Percentiles rank a stretch among this genome's conserved stretches.
phyloP scores from a whole-genome alignment of 2,113 vertebrate genomes.

The Maccullochella peelii region DNA sequence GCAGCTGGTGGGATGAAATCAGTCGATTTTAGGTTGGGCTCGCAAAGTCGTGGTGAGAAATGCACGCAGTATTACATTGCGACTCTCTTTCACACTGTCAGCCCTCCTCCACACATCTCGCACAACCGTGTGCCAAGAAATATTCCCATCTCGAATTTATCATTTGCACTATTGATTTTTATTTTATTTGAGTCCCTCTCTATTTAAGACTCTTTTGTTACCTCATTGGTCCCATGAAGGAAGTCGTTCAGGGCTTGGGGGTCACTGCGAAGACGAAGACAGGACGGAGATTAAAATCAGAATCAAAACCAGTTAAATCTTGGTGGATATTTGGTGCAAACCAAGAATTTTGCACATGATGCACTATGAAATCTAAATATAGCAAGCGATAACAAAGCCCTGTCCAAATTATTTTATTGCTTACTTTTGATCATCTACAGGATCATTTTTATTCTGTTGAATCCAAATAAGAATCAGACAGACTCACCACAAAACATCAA shows the following conservation, averaged over 20 bases:
- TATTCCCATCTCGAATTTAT: constrained; percentile 10
- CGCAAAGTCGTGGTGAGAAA: constrained; percentile 39
- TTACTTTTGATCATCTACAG: neutral
- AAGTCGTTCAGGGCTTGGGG: constrained; percentile 89
- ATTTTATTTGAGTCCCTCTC: constrained; percentile 24
- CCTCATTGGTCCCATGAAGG: constrained; percentile 88
- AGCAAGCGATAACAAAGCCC: neutral
- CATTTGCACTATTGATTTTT: constrained; percentile 43
- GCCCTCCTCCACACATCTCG: constrained; percentile 21
- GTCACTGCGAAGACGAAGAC: constrained; percentile 77
- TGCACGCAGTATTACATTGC: constrained; percentile 24
- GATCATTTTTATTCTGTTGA: neutral
- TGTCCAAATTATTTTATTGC: neutral
- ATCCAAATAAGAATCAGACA: neutral
- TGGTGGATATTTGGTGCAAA: neutral
- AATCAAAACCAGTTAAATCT: neutral
- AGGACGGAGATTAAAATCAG: constrained; percentile 4
- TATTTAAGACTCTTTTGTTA: constrained; percentile 60
- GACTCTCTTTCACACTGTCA: constrained; percentile 25
- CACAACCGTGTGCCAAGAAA: constrained; percentile 36
- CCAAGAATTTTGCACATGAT: neutral
- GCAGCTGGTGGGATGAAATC: constrained; percentile 81
- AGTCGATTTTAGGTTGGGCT: constrained; percentile 41
- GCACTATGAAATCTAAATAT: neutral
- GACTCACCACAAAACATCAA: constrained; percentile 89